These are phyloP conservation scores for Oreochromis mossambicus DNA, from an alignment of 2,797 vertebrate genomes.

Conservation along the genomic window DNA sequence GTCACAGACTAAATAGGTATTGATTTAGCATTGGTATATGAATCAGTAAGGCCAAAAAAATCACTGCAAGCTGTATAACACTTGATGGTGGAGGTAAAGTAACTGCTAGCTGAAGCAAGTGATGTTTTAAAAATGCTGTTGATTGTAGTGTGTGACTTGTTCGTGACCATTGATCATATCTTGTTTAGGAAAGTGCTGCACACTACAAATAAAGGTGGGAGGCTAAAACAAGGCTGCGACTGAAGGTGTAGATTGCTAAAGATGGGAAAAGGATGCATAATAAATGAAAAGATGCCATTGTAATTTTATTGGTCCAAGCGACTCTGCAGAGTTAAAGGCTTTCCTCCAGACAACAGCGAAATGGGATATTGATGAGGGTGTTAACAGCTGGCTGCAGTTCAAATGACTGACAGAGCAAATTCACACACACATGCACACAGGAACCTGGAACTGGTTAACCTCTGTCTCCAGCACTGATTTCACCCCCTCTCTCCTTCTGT, in stretches of 20 bases:
- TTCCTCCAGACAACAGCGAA: constrained; percentile 15
- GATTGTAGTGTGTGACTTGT: neutral
- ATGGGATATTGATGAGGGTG: constrained; percentile 27
- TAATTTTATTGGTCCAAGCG: neutral
- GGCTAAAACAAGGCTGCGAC: neutral
- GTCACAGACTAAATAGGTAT: neutral
- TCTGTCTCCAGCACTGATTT: constrained; percentile 32
- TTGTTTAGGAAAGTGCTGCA: neutral
- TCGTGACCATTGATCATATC: neutral
- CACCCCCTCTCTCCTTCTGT: neutral
- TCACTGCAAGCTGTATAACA: neutral
- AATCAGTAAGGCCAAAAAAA: neutral
- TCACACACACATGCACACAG: constrained; percentile 1
- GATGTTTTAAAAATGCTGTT: neutral
- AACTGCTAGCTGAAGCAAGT: neutral
- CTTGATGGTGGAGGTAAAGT: neutral
- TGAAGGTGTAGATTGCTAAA: neutral
- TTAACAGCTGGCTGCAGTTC: constrained; percentile 62
- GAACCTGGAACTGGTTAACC: constrained; percentile 67
- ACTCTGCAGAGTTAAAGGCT: constrained; percentile 4
- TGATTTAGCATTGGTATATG: neutral
- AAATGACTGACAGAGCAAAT: constrained; percentile 29
- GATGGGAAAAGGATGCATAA: neutral
- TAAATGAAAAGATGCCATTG: neutral
- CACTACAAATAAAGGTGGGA: neutral